These are phyloP conservation scores for Drosophila hydei DNA, from an alignment of 1,140 invertebrate species.

Conservation along the genomic window DNA sequence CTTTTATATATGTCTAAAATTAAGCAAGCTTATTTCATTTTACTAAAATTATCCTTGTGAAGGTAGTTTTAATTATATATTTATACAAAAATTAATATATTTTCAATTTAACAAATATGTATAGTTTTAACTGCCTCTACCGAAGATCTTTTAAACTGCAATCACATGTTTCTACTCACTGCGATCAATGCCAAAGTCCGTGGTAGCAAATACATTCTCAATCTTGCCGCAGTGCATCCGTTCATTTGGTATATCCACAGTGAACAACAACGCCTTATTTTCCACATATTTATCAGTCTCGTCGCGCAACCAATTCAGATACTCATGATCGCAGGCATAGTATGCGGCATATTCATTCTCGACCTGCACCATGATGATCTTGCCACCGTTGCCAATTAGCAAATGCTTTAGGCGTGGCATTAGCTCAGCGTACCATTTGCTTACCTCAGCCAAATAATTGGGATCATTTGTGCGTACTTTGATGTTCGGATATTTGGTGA, in stretches of 20 bases:
- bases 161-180: constrained; percentile 45
- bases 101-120: too few relatives aligned
- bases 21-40: too few relatives aligned
- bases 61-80: too few relatives aligned
- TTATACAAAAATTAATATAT: too few relatives aligned
- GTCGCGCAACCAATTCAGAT: constrained; percentile 87
- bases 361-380: constrained; percentile 94
- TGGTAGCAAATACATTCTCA: constrained; percentile 88
- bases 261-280: constrained; percentile 91
- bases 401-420: constrained; percentile 86
- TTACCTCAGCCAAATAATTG: constrained; percentile 87
- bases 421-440: constrained; percentile 86
- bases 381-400: constrained; percentile 89
- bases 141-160: too few relatives aligned
- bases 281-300: constrained; percentile 87
- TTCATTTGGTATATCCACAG: constrained; percentile 88
- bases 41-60: too few relatives aligned
- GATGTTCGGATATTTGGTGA: constrained; percentile 88
- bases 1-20: too few relatives aligned
- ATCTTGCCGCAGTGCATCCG: constrained; percentile 87
- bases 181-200: constrained; percentile 89
- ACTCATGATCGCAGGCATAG: constrained; percentile 88
- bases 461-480: constrained; percentile 87
- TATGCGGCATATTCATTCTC: constrained; percentile 97
- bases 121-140: too few relatives aligned